Evolutionary conservation across 2,113 vertebrate species (phyloP), one percentile per base, ranked within the genome.

Genomic region (Cairina moschata): DNA sequence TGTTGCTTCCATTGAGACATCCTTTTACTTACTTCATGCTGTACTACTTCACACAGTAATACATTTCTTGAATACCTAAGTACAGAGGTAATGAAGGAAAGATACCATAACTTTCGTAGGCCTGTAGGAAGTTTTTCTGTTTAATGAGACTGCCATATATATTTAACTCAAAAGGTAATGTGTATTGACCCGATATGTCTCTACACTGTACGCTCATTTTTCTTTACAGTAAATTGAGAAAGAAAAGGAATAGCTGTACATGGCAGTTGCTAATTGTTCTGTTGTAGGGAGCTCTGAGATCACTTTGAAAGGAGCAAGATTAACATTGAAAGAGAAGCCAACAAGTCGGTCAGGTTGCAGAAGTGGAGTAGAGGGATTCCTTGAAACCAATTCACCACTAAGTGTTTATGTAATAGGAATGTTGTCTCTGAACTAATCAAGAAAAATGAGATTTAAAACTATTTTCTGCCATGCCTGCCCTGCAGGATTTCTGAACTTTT

Each of bases 401-500:
- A 76, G 17, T 12, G 44, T 91, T 93, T 91, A n/a, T 63, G 12
- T 60, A 50, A 83, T 34, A 4, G 14, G 8, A 32, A 36, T 65
- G 26, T 28, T 46, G 29, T 55, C 50, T 72, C 91, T 93, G 54
- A 56, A 40, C 50, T 63, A 26, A 54, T 3, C 9, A 65, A 14
- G 40, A 63, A 76, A 69, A 88, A 29, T 82, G 31, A 25, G 23
- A 91, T 83, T 90, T 72, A 88, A 75, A 87, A 95, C 79, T 40
- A 72, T 21, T 76, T 84, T 69, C 66, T 90, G 26, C 54, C 31
- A 5, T 83, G 25, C 32, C 11, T 44, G 58, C 92, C 8, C 58
- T 89, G 74, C 31, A 79, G 56, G 34, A 68, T 84, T 95, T 96
- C 81, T 91, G 65, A 90, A 90, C 60, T 86, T 91, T 23, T 32